Conservation (phyloP, 2,888 invertebrate species). For the Eueremaeus valkanovi region DNA sequence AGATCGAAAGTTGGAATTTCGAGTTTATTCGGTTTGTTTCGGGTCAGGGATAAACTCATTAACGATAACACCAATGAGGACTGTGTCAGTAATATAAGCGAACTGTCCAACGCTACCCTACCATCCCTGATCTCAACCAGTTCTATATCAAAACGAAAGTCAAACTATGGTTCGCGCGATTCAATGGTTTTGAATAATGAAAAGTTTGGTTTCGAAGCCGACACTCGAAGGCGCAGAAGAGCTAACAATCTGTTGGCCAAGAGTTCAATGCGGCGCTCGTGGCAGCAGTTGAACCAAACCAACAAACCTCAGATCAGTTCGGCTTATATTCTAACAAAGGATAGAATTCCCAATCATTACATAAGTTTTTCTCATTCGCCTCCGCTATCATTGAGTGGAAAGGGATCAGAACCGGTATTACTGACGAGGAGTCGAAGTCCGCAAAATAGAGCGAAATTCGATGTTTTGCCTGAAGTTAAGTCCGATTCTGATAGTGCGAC, state of each 20-base stretch:
- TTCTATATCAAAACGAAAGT: background rate
- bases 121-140: background rate
- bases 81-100: constrained; percentile 26
- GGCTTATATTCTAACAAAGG: background rate
- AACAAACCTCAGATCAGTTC: background rate
- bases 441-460: background rate
- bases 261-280: constrained; percentile 6
- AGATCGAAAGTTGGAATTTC: background rate
- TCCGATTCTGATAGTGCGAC: background rate
- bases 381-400: background rate
- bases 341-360: background rate
- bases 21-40: constrained; percentile 14
- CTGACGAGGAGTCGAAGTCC: background rate
- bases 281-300: constrained; percentile 1
- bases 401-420: background rate
- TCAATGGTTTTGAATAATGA: background rate
- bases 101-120: constrained; percentile 5
- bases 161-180: constrained; percentile 12
- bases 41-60: background rate
- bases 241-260: constrained; percentile 12
- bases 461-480: constrained; percentile 7
- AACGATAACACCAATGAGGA: constrained; percentile 4
- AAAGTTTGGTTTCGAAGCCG: constrained; percentile 17
- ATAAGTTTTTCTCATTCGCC: background rate
- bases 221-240: constrained; percentile 17